Base-by-base conservation (phyloP, 2,113 vertebrate genomes). In the Lepus americanus region DNA sequence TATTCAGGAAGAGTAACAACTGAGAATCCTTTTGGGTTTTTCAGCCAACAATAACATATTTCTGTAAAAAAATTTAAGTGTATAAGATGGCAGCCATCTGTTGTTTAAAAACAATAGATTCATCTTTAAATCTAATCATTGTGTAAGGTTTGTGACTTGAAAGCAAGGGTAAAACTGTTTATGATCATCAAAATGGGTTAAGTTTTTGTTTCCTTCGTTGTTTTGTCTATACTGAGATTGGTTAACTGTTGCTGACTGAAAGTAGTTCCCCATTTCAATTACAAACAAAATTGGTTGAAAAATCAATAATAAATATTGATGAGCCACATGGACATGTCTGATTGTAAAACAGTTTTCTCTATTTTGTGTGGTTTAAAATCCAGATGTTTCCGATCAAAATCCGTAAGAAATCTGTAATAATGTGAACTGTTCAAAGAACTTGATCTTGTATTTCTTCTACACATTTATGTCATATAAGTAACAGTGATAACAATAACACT, bases 81-180 rank as follows among this genome's bases (percentile, higher is more conserved):
- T 91, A 86, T 95, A 98, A 97, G 93, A 97, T 97, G 93, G 90
- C 67, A 97, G 66, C 96, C 98, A 98, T 98, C 98, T 98, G 98
- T 97, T 98, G 92, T 98, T 98, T 97, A 96, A 98, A 96, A 97
- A 83, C 93, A 97, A 96, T 69, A 93, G 96, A 98, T 97, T 83
- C 94, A 55, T 97, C 98, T 98, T 98, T 98, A 98, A 97, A 93
- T 97, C 55, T 97, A 96, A 97, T 97, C 94, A 89, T 95, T 98
- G 94, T 88, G 55, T 91, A 94, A 97, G 72, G 82, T 93, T 17
- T 94, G 36, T 94, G 81, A 82, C 96, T 97, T 97, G 82, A 96
- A 97, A 98, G 90, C 94, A 97, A 97, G 95, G 82, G 94, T 53
- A 96, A 88, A 82, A 94, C 87, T 92, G 90, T 87, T 95, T 90